Base-by-base conservation (phyloP, 1,140 invertebrate species). In the Gyrodactylus salaris region DNA sequence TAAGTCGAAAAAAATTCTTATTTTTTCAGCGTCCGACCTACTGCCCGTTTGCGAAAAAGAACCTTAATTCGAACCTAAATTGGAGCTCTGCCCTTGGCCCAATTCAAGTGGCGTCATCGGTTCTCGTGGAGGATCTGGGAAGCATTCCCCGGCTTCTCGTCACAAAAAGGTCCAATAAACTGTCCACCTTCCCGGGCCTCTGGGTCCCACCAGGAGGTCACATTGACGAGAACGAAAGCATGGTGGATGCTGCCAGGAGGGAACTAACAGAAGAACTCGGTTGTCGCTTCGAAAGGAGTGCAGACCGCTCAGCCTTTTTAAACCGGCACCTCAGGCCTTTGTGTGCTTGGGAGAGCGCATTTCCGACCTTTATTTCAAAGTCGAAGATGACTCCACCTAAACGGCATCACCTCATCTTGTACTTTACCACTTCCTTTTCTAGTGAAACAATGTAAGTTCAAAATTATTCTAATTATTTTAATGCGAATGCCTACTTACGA, bases 191-290 rank as follows among this genome's bases (percentile, higher is more conserved):
- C 69, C 69, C 69, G 7, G 69, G 26, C 23, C 23, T 70, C 23
- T 70, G 69, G 69, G 69, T 70, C 20, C 69, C 69, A 26, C 69
- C 69, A 7, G 69, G 69, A 7, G 69, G 69, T 70, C 69, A 70
- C 26, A 24, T 70, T 24, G 69, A 70, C 22, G 23, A 25, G 23
- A 26, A 26, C 21, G 69, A 70, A 22, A 70, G 7, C 69, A 26
- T 26, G 7, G 7, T 16, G 7, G 23, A 70, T 16, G 69, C 69
- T 16, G 69, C 69, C 20, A 26, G 23, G 23, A 70, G 69, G 22
- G 69, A 70, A 26, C 2, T 70, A 7, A 26, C 69, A 70, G 69
- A 70, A 26, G 69, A 70, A 22, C 7, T 70, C 21, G 69, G 69
- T 54, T 54, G 34, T n/a, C 7, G 7, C 34, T 54, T 54, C n/a